These are phyloP conservation scores for Caenorhabditis japonica DNA, from an alignment of 2,888 invertebrate genomes.

Conservation along the genomic window DNA sequence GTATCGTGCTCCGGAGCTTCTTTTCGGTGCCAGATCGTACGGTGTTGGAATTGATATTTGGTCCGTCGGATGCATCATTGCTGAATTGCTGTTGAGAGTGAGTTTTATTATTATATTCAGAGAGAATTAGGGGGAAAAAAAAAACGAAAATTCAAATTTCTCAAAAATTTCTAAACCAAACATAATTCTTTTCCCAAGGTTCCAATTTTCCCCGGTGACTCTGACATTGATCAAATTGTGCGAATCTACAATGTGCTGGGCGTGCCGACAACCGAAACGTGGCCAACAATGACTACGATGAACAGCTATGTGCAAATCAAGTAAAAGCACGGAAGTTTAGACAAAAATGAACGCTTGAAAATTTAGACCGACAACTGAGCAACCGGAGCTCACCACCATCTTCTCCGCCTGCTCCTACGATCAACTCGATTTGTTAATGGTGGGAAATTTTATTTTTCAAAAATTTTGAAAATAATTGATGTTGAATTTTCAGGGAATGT, in stretches of 20 bases:
- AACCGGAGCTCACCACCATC: slow-evolving; percentile 84
- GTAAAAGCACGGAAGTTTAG: slow-evolving; percentile 40
- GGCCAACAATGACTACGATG: slow-evolving; percentile 85
- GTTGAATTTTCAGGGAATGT: slow-evolving; percentile 44
- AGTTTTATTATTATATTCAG: not conserved
- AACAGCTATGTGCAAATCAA: slow-evolving; percentile 95
- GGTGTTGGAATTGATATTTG: slow-evolving; percentile 98
- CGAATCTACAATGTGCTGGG: slow-evolving; percentile 95
- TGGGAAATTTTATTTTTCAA: not conserved
- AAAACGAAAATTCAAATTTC: too few relatives aligned
- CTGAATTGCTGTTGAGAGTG: slow-evolving; percentile 84
- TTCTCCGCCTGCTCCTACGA: slow-evolving; percentile 96
- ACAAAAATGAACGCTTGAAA: not conserved
- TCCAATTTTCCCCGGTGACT: slow-evolving; percentile 95
- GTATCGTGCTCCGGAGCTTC: slow-evolving; percentile 85
- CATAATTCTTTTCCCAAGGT: slow-evolving; percentile 79
- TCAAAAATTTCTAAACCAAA: not conserved
- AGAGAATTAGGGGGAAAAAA: too few relatives aligned
- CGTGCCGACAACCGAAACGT: slow-evolving; percentile 90
- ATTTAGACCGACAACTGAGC: slow-evolving; percentile 32
- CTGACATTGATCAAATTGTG: slow-evolving; percentile 94
- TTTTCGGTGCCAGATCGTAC: slow-evolving; percentile 95
- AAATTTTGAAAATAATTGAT: not conserved
- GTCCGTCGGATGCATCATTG: slow-evolving; percentile 98
- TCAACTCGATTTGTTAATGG: slow-evolving; percentile 84